Base-by-base conservation (phyloP, 2,113 vertebrate species). In the Antechinus flavipes region DNA sequence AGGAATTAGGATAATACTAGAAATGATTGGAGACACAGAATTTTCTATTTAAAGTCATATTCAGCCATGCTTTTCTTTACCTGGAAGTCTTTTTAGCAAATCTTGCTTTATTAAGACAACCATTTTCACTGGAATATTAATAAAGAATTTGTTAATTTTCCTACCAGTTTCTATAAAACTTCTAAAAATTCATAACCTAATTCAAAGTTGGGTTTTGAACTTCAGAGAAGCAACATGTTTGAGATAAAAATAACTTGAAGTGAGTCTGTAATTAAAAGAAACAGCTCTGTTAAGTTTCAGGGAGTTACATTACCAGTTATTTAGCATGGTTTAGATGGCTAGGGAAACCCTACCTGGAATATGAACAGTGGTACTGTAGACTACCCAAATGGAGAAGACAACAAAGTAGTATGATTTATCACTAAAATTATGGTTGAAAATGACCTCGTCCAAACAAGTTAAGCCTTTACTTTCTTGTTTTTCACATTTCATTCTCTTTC, bases 111-210 rank as follows among this genome's bases (percentile, higher is more conserved):
- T 49, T 54, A 90, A 94, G 93, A 6, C 8, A 84, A 54, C 9
- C 10, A 46, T 92, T 93, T 94, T 84, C 42, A 93, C 12, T 52
- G 3, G 26, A 91, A 50, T 90, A 93, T 16, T 47, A 54, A 53
- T 47, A 92, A 42, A 76, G 2, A 76, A 47, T 11, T 46, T 61
- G 54, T 95, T 92, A 94, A 27, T 91, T 94, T 84, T 61, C 68
- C 52, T 95, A 46, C 24, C 16, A 61, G 2, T 94, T 91, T 50
- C 68, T 42, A 11, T 11, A 54, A 95, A 96, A 27, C 3, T 42
- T 54, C 54, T 89, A 24, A 92, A 61, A 52, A 91, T 6, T 47
- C 7, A 93, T 97, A 46, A 91, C 26, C 76, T 68, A 9, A 12
- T 49, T 68, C 22, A 58, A 76, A 42, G 35, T 35, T 11, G 90